Evolutionary conservation across 2,888 invertebrate species (phyloP).

Genomic region (Melitaea athalia): DNA sequence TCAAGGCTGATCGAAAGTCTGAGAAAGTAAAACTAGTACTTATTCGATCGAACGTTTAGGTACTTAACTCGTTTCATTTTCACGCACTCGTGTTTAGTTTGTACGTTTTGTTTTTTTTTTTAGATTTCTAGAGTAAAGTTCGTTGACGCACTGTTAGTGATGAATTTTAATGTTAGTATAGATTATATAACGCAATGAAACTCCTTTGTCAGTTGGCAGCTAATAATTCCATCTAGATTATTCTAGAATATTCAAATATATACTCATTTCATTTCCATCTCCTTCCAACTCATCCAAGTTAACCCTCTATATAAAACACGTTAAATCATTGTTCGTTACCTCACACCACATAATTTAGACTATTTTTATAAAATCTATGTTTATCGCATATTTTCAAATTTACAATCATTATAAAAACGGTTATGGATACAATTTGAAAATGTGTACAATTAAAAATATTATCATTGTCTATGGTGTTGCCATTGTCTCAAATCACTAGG

Average conservation of each 20-base stretch:
- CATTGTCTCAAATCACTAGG: slow-evolving; percentile 72
- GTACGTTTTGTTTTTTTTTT: slow-evolving; percentile 49
- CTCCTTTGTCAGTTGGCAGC: slow-evolving; percentile 29
- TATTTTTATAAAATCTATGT: slow-evolving; percentile 12
- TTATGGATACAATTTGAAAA: slow-evolving; percentile 14
- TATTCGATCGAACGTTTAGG: slow-evolving; percentile 43
- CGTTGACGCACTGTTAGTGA: slow-evolving; percentile 53
- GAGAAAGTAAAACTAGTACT: slow-evolving; percentile 51
- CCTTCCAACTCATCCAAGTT: slow-evolving; percentile 18
- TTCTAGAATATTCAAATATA: neutral
- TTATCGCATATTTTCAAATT: slow-evolving; percentile 15
- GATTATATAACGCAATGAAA: slow-evolving; percentile 11
- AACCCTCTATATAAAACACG: slow-evolving; percentile 24
- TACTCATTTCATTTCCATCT: neutral
- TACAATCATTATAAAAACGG: neutral
- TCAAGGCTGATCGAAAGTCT: slow-evolving; percentile 71
- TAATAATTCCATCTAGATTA: neutral
- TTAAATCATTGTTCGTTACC: slow-evolving; percentile 47
- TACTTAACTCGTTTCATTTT: slow-evolving; percentile 57
- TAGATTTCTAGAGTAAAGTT: slow-evolving; percentile 49
- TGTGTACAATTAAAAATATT: slow-evolving; percentile 25
- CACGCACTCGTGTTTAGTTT: slow-evolving; percentile 68
- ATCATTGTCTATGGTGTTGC: slow-evolving; percentile 73
- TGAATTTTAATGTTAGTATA: slow-evolving; percentile 37
- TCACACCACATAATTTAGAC: slow-evolving; percentile 64